Evolutionary conservation across 2,797 vertebrate species (phyloP), one percentile per base, ranked within the genome.

Genomic region (Eospalax fontanierii): DNA sequence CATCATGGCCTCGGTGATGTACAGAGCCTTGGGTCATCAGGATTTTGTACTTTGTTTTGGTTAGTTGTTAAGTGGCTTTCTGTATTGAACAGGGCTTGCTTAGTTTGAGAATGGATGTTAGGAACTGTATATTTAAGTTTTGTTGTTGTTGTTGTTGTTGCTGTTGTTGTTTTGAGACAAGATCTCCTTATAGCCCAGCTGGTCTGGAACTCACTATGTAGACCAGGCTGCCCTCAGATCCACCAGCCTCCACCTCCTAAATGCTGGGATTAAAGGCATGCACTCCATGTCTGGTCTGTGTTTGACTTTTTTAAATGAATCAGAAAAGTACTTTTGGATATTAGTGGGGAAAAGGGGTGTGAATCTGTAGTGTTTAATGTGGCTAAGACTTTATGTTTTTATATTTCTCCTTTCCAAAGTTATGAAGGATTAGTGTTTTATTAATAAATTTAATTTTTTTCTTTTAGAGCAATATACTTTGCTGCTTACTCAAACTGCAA

Each of bases 401-500:
- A 93, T 15, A 75, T 70, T 80, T 87, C 24, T 83, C 28, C 28
- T 82, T 38, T 90, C 8, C 91, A 79, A 93, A 95, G 92, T 92
- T 91, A 50, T n/a, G 63, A 96, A 87, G 33, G 94, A 30, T 81
- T 71, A 70, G n/a, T 70, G 57, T 33, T 70, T 81, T 59, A 78
- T 65, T 94, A 54, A 86, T 90, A 84, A 93, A 89, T 93, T 96
- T 90, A 46, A 40, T 80, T 93, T 81, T 96, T n/a, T 93, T 24
- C 70, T 97, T 97, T 97, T 98, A 99, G 99, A 98, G 99, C 99
- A 2, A 99, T 99, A 98, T 99, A 99, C 98, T 99, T 99, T 98
- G 99, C 99, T 92, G 99, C 99, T 94, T 99, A 99, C 98, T 99
- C 99, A 63, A 99, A 99, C 97, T 99, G 99, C 97, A 99, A 99